These are phyloP conservation scores for Mythimna vitellina DNA, from an alignment of 2,888 invertebrate genomes.

Conservation along the genomic window DNA sequence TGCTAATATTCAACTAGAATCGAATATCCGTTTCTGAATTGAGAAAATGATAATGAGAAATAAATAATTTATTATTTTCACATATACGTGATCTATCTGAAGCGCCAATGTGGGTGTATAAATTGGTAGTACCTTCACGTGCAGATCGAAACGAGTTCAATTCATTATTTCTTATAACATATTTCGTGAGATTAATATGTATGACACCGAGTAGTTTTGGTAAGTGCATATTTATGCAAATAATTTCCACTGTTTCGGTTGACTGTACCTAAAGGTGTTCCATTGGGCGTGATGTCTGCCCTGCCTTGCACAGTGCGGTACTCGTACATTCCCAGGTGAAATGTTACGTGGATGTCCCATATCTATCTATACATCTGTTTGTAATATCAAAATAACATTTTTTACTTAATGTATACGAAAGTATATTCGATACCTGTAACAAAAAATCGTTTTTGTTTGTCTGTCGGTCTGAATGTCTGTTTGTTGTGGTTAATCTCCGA, in stretches of 20 bases:
- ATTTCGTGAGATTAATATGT: background rate
- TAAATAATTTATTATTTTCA: background rate
- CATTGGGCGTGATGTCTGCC: conserved; percentile 5
- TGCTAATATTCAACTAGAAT: too few species aligned
- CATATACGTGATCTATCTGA: background rate
- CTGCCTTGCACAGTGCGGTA: conserved; percentile 1
- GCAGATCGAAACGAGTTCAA: background rate
- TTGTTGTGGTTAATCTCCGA: too few species aligned
- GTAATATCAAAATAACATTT: background rate
- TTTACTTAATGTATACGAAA: too few species aligned
- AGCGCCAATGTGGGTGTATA: background rate
- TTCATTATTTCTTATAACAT: background rate
- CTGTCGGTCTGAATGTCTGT: too few species aligned
- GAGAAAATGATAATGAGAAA: background rate
- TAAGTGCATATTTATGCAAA: too few species aligned
- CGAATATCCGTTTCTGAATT: too few species aligned
- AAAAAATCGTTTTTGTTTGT: too few species aligned
- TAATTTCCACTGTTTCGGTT: background rate
- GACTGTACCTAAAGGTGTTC: conserved; percentile 23
- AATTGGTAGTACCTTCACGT: background rate
- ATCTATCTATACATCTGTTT: too few species aligned
- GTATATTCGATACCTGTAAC: too few species aligned
- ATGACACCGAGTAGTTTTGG: background rate
- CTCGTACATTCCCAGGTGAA: conserved; percentile 18
- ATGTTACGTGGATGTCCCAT: conserved; percentile 9